Evolutionary conservation across 2,888 invertebrate species (phyloP), one percentile per base, ranked within the genome.

Genomic region (Lobophora halterata): DNA sequence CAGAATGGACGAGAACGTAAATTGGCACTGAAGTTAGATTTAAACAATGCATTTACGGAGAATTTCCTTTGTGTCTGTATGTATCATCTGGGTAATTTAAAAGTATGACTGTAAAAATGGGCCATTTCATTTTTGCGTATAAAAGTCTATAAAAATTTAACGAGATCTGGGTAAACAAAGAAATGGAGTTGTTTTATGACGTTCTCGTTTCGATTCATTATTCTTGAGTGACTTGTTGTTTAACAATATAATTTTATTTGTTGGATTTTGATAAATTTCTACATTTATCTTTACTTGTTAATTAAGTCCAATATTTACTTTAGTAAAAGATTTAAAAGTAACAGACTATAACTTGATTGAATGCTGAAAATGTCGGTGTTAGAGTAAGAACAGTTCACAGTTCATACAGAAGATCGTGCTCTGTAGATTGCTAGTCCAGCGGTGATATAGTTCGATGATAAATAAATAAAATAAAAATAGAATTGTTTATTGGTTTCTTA

Each of bases 121-220:
- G 39, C 39, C 50, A 30, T 46, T 38, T 51, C 41, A 37, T 48
- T 45, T 58, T 52, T 46, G 44, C 38, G 18, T 44, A 52, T 34
- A 51, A 52, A 64, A 58, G 51, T 56, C 49, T 58, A 58, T 59
- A 58, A 67, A 64, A 55, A 34, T 47, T 44, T 56, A 48, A 63
- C 44, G 61, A 54, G 32, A 14, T 31, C 39, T 35, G 29, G 24
- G 47, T 43, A 49, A 51, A 51, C 49, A 51, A 49, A 45, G 39
- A 49, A 34, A 47, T 39, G 20, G 23, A 18, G 32, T 25, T 38
- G n/a, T 43, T 45, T 46, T 37, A 45, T 32, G 32, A 23, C 21
- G 30, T 31, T 42, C 34, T 35, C 27, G 26, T 38, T 43, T 31
- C 28, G 36, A 41, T 45, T 43, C 29, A 46, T 41, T 44, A 44